Evolutionary conservation across 2,113 vertebrate species (phyloP), one percentile per base, ranked within the genome.

Genomic region (Cryptomyrus ogoouensis): DNA sequence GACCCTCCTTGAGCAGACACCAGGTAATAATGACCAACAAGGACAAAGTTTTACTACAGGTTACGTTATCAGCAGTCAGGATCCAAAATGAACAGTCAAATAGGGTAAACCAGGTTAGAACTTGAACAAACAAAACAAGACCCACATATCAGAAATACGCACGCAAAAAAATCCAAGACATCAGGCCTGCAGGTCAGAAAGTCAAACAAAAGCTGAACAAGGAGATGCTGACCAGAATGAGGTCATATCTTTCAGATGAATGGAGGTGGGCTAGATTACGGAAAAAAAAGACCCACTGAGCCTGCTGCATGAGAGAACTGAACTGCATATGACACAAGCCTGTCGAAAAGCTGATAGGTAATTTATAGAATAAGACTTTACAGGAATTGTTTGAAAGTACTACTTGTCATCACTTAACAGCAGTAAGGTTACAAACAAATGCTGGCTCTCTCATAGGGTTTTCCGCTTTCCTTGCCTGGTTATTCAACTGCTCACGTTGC

Each of bases 401-500:
- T 62, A 62, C 56, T n/a, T 62, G 56, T 62, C 24, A 62, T n/a
- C 24, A 27, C 8, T 10, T 66, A n/a, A 66, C 58, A 66, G 9
- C 58, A 66, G n/a, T 66, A 66, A 27, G 58, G 24, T 66, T 66
- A 66, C 58, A 66, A 66, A 66, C n/a, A 27, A 66, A 66, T 66
- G 1, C 9, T 62, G 56, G 24, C 24, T 62, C 56, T n/a, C 56
- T 62, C 56, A 62, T 3, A 62, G 17, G 31, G 74, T 15, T 17
- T 27, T 13, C n/a, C 3, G 1, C 93, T 92, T 91, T 96, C 97
- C 95, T 97, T 24, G 96, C 95, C 91, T 95, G 93, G 94, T 96
- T 97, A 93, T 97, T 97, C 94, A 97, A 94, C 90, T 97, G 97
- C 94, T 97, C 97, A 90, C 96, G 46, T 95, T 95, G 90, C 95